phyloP scores from a whole-genome alignment of 1,140 invertebrate genomes.

The Neodiprion pinetum region DNA sequence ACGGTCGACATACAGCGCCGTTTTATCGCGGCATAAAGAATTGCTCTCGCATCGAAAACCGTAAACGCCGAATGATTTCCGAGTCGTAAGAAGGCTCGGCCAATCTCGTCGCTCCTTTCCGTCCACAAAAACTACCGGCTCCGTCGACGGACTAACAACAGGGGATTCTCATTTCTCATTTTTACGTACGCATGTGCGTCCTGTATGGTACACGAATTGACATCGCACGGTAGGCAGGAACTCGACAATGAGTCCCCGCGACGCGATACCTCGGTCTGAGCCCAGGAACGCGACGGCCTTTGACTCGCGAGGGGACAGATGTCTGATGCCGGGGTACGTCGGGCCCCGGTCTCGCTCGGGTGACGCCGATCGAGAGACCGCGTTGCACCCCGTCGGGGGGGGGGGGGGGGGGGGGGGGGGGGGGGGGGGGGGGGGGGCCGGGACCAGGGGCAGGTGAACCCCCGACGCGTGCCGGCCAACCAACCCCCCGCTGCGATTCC shows the following conservation, averaged over 20 bases:
- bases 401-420: background rate
- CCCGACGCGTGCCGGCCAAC: slow-evolving; percentile 57
- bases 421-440: background rate
- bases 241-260: slow-evolving; percentile 27
- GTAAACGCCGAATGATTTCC: background rate
- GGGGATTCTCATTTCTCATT: background rate
- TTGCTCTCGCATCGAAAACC: background rate
- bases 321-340: slow-evolving; percentile 37
- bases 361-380: background rate
- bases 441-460: slow-evolving; percentile 55
- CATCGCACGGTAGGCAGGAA: slow-evolving; percentile 23
- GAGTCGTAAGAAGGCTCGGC: background rate
- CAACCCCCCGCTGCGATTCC: slow-evolving; percentile 58
- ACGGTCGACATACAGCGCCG: background rate
- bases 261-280: slow-evolving; percentile 28
- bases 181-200: too few species aligned
- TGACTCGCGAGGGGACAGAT: slow-evolving; percentile 58
- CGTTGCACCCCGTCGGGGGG: background rate
- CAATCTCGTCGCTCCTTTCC: background rate
- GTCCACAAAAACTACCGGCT: too few species aligned
- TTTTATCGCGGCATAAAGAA: slow-evolving; percentile 2
- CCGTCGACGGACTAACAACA: background rate
- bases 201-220: background rate
- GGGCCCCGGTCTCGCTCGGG: background rate
- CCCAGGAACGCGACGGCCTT: slow-evolving; percentile 37